Evolutionary conservation across 2,113 vertebrate species (phyloP).

Genomic region (Heliornis fulica): DNA sequence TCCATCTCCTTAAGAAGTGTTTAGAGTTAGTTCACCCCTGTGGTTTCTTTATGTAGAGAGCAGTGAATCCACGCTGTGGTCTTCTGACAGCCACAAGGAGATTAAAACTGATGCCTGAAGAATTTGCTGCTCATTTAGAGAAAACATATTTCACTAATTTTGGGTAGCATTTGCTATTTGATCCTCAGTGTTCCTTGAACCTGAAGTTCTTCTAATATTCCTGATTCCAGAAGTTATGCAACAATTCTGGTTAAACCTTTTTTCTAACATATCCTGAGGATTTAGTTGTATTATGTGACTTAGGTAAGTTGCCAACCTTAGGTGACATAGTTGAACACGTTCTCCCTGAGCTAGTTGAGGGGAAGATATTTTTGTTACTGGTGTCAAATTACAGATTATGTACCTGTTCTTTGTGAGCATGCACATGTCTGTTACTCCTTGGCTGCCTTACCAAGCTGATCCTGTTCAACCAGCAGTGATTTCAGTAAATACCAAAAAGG

Average conservation of each 20-base stretch:
- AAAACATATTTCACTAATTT: background rate
- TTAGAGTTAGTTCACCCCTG: background rate
- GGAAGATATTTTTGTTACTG: background rate
- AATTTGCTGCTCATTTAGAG: background rate
- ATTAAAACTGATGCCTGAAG: background rate
- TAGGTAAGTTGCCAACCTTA: background rate
- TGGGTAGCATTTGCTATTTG: background rate
- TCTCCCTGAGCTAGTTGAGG: background rate
- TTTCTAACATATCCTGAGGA: background rate
- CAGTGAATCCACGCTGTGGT: background rate
- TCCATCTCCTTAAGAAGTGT: background rate
- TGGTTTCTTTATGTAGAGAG: background rate
- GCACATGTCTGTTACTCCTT: background rate
- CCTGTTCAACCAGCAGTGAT: background rate
- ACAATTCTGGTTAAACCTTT: background rate
- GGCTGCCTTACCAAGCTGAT: background rate
- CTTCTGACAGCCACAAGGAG: background rate
- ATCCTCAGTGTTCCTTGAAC: background rate
- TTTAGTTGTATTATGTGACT: background rate
- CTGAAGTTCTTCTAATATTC: background rate
- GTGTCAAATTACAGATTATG: background rate
- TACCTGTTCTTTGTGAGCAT: background rate
- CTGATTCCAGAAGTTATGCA: background rate
- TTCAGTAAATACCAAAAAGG: background rate
- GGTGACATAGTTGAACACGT: background rate